Evolutionary conservation across 1,140 invertebrate genomes (phyloP), one percentile per base, ranked within the genome.

Genomic region (Halesus radiatus): DNA sequence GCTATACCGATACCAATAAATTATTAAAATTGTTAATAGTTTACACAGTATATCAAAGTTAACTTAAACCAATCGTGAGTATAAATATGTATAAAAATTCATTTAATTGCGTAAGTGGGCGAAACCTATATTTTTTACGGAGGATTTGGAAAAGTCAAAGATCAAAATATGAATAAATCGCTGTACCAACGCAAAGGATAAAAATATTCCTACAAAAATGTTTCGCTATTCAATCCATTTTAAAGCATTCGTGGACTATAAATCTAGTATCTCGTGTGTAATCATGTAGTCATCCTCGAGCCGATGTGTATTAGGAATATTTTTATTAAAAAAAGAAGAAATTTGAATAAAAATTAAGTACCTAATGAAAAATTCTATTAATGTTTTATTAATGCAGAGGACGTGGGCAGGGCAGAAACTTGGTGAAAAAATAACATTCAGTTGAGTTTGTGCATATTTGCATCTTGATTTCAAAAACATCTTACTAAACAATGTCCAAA

Each of bases 91-190:
- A 29, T 64, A 32, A 66, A 66, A 66, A 32, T 8, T 74, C 16
- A 3, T 58, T 74, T 58, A 54, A 74, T 74, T 56, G 22, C 45
- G 72, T 74, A 74, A 26, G 72, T 74, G 72, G 72, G 72, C 53
- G 72, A 74, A 52, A 56, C 58, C 18, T 23, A 74, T 74, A 52
- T 52, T 56, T 74, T 22, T 58, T 8, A 56, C 45, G 53, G 23
- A 10, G 26, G 53, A 74, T 56, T n/a, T 29, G 10, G 29, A 20
- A 56, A 29, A 56, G 52, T 74, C 72, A 74, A 74, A 74, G 72
- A 56, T 74, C 72, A 54, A 74, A 23, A 50, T 26, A 53, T 29
- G 13, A 74, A 74, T 74, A 74, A 58, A 74, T 74, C 68, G 68
- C 16, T 52, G 20, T 72, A 72, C 66, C 66, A 37, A 70, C 68